A percentile compares a stretch with the other conserved stretches of the same genome.
phyloP scores from a whole-genome alignment of 2,113 vertebrate species.

The Castor canadensis region DNA sequence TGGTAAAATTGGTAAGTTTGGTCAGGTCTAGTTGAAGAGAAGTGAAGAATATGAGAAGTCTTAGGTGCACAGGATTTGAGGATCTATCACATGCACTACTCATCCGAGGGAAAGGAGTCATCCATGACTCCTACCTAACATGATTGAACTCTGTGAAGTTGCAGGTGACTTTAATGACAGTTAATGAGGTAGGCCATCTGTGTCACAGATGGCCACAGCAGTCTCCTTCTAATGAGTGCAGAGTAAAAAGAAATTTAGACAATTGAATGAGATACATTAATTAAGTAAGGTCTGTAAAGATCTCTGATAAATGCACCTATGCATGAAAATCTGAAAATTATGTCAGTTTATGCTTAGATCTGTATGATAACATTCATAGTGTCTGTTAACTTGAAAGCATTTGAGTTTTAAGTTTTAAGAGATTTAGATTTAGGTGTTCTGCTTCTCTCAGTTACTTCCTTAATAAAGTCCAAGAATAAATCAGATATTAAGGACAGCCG shows the following conservation, averaged over 20 bases:
- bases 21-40: not conserved
- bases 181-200: not conserved
- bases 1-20: not conserved
- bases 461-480: not conserved
- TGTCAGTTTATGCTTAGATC: not conserved
- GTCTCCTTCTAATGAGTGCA: not conserved
- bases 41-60: not conserved
- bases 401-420: not conserved
- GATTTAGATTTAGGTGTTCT: not conserved
- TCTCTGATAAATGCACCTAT: not conserved
- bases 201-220: not conserved
- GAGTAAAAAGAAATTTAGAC: not conserved
- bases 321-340: not conserved
- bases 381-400: not conserved
- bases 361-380: not conserved
- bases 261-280: not conserved
- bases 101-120: not conserved
- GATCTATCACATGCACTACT: not conserved
- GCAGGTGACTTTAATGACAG: not conserved
- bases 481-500: not conserved
- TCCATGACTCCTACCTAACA: not conserved
- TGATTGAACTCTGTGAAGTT: not conserved
- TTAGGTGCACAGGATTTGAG: not conserved
- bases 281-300: not conserved
- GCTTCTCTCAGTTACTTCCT: not conserved